Evolutionary conservation across 1,140 invertebrate genomes (phyloP).

Genomic region (Rhopalosiphum padi): DNA sequence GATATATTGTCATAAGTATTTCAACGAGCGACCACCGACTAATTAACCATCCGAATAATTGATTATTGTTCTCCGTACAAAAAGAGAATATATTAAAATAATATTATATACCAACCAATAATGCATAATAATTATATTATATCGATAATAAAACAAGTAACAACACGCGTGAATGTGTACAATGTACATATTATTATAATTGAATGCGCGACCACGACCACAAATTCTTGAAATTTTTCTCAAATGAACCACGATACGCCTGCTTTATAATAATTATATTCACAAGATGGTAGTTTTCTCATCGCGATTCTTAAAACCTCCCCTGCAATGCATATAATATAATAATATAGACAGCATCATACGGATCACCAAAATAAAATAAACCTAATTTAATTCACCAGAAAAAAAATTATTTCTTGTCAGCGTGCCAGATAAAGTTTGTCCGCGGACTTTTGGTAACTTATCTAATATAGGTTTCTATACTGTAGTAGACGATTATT

Average conservation of each 20-base stretch:
- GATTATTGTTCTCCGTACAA: not conserved
- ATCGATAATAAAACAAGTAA: not conserved
- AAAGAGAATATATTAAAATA: not conserved
- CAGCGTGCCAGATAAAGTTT: not conserved
- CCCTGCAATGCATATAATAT: not conserved
- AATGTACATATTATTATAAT: not conserved
- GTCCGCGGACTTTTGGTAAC: not conserved
- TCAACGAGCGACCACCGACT: not conserved
- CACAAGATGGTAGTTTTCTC: not conserved
- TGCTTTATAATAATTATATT: not conserved
- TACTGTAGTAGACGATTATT: not conserved
- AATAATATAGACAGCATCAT: not conserved
- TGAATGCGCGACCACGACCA: not conserved
- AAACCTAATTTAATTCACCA: not conserved
- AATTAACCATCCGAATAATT: constrained; percentile 24
- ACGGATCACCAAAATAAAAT: not conserved
- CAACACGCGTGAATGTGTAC: not conserved
- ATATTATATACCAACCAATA: not conserved
- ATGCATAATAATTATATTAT: not conserved
- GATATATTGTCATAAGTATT: not conserved
- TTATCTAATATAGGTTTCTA: not conserved
- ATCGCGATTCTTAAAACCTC: too few relatives aligned
- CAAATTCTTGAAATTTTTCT: not conserved
- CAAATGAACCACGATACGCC: not conserved
- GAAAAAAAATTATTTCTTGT: not conserved